Evolutionary conservation across 2,888 invertebrate species (phyloP).

Genomic region (Eudemis profundana): DNA sequence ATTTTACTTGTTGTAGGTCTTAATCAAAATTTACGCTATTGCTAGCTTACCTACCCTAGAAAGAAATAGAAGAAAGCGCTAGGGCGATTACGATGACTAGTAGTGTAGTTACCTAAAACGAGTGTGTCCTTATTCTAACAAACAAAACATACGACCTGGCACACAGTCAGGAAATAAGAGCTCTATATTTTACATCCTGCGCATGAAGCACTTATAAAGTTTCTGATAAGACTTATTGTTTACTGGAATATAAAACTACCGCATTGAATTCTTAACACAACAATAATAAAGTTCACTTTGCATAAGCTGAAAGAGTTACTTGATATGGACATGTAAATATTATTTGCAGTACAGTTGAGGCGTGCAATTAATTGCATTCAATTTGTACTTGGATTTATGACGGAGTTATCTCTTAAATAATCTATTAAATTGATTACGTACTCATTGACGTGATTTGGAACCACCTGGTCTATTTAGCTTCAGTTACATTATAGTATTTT

Average conservation of each 20-base stretch:
- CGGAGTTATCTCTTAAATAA: conserved; percentile 15
- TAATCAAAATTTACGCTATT: too few species aligned
- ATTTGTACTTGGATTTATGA: conserved; percentile 17
- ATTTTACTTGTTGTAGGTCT: too few species aligned
- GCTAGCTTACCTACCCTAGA: too few species aligned
- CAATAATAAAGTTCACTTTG: conserved; percentile 3
- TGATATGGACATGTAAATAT: conserved; percentile 1
- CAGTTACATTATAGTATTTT: background rate
- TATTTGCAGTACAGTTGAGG: background rate
- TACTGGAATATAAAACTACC: conserved; percentile 16
- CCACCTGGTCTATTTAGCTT: background rate
- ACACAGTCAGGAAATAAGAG: conserved; percentile 29
- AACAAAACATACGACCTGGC: conserved; percentile 15
- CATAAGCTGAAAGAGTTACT: background rate
- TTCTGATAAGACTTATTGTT: conserved; percentile 36
- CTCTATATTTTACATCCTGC: conserved; percentile 35
- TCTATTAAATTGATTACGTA: conserved; percentile 4
- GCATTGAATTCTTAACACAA: conserved; percentile 4
- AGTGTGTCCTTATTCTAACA: background rate
- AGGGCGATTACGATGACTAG: too few species aligned
- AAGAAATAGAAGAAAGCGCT: too few species aligned
- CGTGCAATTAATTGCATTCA: conserved; percentile 27
- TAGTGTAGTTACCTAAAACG: too few species aligned
- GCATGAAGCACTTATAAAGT: conserved; percentile 30
- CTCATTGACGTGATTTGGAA: conserved; percentile 1